phyloP scores from a whole-genome alignment of 2,888 invertebrate species.

The Exephanes ischioxanthus region DNA sequence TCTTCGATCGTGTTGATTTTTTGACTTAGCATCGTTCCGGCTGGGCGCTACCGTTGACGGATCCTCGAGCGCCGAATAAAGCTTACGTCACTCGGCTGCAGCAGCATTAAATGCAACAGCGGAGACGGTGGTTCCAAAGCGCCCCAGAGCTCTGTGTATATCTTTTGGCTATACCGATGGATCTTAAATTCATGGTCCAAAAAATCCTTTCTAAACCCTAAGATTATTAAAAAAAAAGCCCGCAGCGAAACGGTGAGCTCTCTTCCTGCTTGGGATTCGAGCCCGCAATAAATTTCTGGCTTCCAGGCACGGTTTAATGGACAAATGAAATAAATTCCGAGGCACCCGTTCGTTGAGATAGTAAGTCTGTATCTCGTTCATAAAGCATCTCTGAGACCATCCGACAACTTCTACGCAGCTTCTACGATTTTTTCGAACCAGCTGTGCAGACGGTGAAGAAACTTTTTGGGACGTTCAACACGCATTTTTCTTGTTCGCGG shows the following conservation, averaged over 20 bases:
- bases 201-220: conserved; percentile 54
- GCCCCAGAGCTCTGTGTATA: conserved; percentile 6
- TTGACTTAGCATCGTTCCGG: conserved; percentile 77
- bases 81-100: conserved; percentile 59
- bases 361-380: conserved; percentile 55
- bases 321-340: conserved; percentile 63
- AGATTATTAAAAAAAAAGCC: conserved; percentile 41
- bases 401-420: neutral
- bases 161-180: conserved; percentile 4
- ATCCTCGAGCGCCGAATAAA: conserved; percentile 46
- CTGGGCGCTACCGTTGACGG: conserved; percentile 73
- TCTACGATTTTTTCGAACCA: neutral
- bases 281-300: conserved; percentile 49
- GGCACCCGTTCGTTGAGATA: conserved; percentile 38
- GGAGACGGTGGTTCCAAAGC: neutral
- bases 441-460: too few relatives aligned
- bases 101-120: conserved; percentile 11
- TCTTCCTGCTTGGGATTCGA: neutral
- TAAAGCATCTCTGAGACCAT: conserved; percentile 40
- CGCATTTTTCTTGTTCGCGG: too few relatives aligned
- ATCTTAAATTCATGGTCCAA: conserved; percentile 61
- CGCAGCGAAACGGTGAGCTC: neutral
- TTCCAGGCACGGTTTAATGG: conserved; percentile 40
- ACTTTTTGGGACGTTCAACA: too few relatives aligned
- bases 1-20: conserved; percentile 78